These are phyloP conservation scores for Ips typographus DNA, from an alignment of 1,140 invertebrate genomes.

Conservation along the genomic window DNA sequence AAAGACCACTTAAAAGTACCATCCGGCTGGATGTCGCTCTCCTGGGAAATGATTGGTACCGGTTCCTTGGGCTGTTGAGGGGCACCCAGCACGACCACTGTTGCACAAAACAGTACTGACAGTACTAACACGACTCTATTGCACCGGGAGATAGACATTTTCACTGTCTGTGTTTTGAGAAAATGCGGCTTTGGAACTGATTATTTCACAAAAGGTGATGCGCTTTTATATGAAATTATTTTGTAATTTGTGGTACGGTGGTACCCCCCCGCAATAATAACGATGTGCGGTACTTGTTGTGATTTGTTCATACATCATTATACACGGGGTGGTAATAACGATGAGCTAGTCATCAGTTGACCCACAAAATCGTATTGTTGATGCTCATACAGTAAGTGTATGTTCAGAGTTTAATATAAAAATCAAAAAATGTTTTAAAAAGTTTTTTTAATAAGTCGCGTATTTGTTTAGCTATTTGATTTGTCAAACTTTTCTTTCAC, in stretches of 20 bases:
- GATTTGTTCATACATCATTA: constrained; percentile 5
- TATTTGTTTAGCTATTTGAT: too few relatives aligned
- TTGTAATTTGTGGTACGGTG: constrained; percentile 9
- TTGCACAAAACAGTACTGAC: neutral
- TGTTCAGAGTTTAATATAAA: neutral
- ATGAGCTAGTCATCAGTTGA: neutral
- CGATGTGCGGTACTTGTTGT: neutral
- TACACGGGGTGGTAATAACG: neutral
- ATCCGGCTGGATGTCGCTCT: constrained; percentile 29
- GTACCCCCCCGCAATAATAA: constrained; percentile 9
- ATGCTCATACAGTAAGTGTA: neutral
- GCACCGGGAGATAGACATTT: neutral
- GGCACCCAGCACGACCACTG: constrained; percentile 14
- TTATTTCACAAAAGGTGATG: constrained; percentile 16
- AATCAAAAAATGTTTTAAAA: neutral
- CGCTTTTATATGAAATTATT: constrained; percentile 22
- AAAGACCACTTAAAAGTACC: constrained; percentile 31
- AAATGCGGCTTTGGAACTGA: constrained; percentile 8
- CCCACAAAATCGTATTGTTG: neutral
- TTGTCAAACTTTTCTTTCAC: too few relatives aligned
- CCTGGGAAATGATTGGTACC: constrained; percentile 33
- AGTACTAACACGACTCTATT: constrained; percentile 12
- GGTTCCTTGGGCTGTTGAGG: constrained; percentile 17
- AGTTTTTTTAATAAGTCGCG: neutral
- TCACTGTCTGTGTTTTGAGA: neutral